A percentile compares a stretch with the other conserved stretches of the same genome.
These are phyloP conservation scores for Lycophotia porphyrea DNA, from an alignment of 2,888 invertebrate genomes.

Conservation along the genomic window DNA sequence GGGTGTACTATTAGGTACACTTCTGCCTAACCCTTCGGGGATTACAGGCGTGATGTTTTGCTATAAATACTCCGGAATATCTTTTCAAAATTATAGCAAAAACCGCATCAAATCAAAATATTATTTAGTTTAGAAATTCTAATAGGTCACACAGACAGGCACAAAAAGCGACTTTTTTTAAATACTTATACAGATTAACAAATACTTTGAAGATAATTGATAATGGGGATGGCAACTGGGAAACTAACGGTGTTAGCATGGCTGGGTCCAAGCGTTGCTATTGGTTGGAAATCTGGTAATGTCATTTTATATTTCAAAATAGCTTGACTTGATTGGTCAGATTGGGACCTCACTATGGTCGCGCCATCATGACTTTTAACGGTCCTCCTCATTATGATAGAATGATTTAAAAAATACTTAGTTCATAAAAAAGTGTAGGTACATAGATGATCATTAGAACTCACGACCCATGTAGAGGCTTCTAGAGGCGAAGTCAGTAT, in stretches of 20 bases:
- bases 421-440: background rate
- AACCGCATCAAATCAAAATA: background rate
- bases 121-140: background rate
- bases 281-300: no score
- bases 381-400: no score
- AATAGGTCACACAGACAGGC: background rate
- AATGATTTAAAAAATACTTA: background rate
- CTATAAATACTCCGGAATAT: background rate
- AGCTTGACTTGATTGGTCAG: no score
- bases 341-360: no score
- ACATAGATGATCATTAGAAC: constrained; percentile 43
- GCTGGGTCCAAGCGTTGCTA: no score
- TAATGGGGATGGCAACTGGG: no score
- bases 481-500: constrained; percentile 79
- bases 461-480: constrained; percentile 82
- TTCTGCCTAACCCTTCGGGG: no score
- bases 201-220: background rate
- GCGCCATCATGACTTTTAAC: no score
- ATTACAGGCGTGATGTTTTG: no score
- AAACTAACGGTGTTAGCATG: no score
- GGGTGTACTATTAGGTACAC: no score
- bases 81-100: background rate
- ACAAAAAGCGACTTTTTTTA: background rate
- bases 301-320: no score
- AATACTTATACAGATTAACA: background rate